These are phyloP conservation scores for Dascillus cervinus DNA, from an alignment of 2,888 invertebrate species.

Conservation along the genomic window DNA sequence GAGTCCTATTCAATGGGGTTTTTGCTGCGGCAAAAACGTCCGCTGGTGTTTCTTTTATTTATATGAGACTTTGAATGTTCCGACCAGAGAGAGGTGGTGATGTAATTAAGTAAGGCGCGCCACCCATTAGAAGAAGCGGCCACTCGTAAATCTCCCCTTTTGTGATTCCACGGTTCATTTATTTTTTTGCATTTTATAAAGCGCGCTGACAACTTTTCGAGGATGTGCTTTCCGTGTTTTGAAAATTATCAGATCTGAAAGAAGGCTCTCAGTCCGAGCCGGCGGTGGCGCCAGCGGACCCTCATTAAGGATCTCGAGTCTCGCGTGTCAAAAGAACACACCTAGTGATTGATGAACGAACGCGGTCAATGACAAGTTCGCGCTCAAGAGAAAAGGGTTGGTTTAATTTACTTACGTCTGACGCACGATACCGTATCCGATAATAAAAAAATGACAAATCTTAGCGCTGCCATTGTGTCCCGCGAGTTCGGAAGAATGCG, in stretches of 20 bases:
- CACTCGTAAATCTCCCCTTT: constrained; percentile 41
- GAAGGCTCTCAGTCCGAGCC: constrained; percentile 39
- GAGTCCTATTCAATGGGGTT: constrained; percentile 20
- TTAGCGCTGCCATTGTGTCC: background rate
- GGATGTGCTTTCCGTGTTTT: constrained; percentile 40
- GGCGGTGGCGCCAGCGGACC: constrained; percentile 39
- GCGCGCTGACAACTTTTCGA: constrained; percentile 32
- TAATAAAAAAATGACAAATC: constrained; percentile 1
- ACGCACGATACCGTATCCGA: too few species aligned
- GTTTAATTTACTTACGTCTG: too few species aligned
- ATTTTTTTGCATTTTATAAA: constrained; percentile 27
- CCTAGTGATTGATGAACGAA: constrained; percentile 13
- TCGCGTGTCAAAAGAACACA: constrained; percentile 18
- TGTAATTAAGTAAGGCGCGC: constrained; percentile 42
- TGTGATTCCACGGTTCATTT: constrained; percentile 31
- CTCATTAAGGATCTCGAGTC: constrained; percentile 32
- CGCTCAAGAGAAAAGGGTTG: too few species aligned
- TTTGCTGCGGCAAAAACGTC: constrained; percentile 27
- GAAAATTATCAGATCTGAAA: constrained; percentile 41
- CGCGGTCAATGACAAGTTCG: constrained; percentile 10
- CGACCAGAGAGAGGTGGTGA: constrained; percentile 41
- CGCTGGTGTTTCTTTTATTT: constrained; percentile 40
- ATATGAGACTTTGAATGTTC: constrained; percentile 39
- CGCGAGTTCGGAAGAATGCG: constrained; percentile 2
- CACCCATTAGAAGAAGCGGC: constrained; percentile 40